A percentile compares a stretch with the other conserved stretches of the same genome.
Evolutionary conservation across 2,797 vertebrate species (phyloP).

Genomic region (Aeoliscus strigatus): DNA sequence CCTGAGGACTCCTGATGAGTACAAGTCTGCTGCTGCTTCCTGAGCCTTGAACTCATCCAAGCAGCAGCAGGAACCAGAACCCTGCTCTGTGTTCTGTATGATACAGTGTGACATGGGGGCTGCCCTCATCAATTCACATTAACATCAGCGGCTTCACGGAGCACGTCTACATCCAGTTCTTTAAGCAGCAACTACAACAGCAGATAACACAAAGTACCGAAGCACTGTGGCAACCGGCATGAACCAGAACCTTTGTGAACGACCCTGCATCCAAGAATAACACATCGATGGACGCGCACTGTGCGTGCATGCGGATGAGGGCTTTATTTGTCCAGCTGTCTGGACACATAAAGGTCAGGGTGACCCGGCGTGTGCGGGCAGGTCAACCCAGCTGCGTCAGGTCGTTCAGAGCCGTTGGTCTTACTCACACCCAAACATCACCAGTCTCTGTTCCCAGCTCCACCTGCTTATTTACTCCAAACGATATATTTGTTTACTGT

Average conservation of each 20-base stretch:
- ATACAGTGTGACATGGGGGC: slow-evolving; percentile 54
- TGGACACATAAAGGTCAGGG: slow-evolving; percentile 33
- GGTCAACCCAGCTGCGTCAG: slow-evolving; percentile 43
- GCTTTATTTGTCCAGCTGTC: background rate
- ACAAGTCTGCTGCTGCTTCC: slow-evolving; percentile 19
- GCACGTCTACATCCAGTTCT: no score
- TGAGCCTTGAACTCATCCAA: slow-evolving; percentile 40
- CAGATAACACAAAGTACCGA: slow-evolving; percentile 19
- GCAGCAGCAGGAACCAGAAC: slow-evolving; percentile 45
- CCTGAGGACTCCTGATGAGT: no score
- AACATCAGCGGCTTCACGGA: slow-evolving; percentile 50
- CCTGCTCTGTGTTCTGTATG: slow-evolving; percentile 47
- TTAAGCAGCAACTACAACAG: slow-evolving; percentile 12
- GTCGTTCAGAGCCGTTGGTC: slow-evolving; percentile 37
- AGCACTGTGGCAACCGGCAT: background rate
- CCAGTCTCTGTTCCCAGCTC: no score
- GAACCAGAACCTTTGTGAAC: background rate
- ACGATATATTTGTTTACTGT: no score
- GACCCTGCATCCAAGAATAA: slow-evolving; percentile 1
- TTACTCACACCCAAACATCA: slow-evolving; percentile 13
- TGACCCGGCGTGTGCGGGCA: slow-evolving; percentile 39
- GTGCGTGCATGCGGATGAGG: background rate
- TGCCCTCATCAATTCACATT: slow-evolving; percentile 66
- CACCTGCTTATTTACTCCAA: no score
- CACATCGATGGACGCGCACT: slow-evolving; percentile 3